Conservation (phyloP, 2,113 vertebrate genomes). For the Xiphorhynchus elegans region DNA sequence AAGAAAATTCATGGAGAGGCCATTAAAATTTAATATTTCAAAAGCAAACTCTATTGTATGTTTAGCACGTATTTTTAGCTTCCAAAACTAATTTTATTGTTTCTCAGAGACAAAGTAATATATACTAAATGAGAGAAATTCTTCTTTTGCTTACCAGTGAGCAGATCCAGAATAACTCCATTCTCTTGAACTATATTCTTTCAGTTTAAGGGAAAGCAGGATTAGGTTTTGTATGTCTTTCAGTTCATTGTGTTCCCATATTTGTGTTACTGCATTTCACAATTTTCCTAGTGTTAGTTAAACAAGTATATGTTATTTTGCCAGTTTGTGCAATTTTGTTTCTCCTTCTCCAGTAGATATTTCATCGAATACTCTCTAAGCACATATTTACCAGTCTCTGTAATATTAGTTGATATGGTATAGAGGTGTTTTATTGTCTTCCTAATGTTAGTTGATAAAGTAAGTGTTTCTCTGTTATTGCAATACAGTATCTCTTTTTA, state of each 20-base stretch:
- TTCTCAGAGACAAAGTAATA: neutral
- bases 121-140: neutral
- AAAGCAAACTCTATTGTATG: neutral
- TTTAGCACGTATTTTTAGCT: slow-evolving; percentile 29
- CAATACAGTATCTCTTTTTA: slow-evolving; percentile 25
- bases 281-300: neutral
- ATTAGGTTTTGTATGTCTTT: neutral
- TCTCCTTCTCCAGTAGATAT: neutral
- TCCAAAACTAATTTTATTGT: neutral
- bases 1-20: neutral
- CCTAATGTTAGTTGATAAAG: slow-evolving; percentile 53
- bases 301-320: neutral
- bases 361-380: slow-evolving; percentile 16
- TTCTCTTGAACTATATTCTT: neutral
- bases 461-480: slow-evolving; percentile 52
- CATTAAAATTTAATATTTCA: slow-evolving; percentile 23
- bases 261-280: neutral
- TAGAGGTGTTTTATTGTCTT: slow-evolving; percentile 53
- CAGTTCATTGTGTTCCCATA: neutral
- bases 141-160: neutral
- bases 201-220: neutral
- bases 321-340: slow-evolving; percentile 4
- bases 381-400: slow-evolving; percentile 19
- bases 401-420: slow-evolving; percentile 27
- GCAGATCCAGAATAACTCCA: neutral